These are phyloP conservation scores for Cotesia typhae DNA, from an alignment of 1,140 invertebrate genomes.

Conservation along the genomic window DNA sequence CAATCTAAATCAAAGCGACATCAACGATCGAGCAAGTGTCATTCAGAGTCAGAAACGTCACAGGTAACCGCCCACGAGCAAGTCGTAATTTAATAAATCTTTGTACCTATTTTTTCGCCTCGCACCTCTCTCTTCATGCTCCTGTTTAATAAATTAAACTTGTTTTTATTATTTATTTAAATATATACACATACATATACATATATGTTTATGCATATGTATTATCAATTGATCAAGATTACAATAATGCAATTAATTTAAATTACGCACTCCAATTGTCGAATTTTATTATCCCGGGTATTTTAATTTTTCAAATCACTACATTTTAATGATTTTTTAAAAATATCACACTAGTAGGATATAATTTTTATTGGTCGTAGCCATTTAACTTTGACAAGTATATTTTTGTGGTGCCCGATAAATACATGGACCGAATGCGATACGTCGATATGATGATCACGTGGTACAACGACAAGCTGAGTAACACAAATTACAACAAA, in stretches of 20 bases:
- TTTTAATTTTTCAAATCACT: background rate
- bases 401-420: constrained; percentile 37
- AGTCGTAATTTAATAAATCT: constrained; percentile 11
- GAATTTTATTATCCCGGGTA: no score
- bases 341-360: constrained; percentile 32
- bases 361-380: constrained; percentile 54
- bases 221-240: no score
- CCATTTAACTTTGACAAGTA: constrained; percentile 49
- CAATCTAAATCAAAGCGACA: constrained; percentile 39
- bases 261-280: no score
- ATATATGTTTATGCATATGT: no score
- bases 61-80: constrained; percentile 37
- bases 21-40: constrained; percentile 41
- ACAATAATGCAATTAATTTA: no score
- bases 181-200: no score
- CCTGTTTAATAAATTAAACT: no score
- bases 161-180: no score
- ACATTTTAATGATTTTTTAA: background rate
- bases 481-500: no score
- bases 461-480: constrained; percentile 36
- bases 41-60: constrained; percentile 38
- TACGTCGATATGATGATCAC: constrained; percentile 55
- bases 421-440: constrained; percentile 40
- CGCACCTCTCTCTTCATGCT: background rate
- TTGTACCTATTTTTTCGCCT: background rate